Conservation (phyloP, 1,140 invertebrate species). For the Pantala flavescens region DNA sequence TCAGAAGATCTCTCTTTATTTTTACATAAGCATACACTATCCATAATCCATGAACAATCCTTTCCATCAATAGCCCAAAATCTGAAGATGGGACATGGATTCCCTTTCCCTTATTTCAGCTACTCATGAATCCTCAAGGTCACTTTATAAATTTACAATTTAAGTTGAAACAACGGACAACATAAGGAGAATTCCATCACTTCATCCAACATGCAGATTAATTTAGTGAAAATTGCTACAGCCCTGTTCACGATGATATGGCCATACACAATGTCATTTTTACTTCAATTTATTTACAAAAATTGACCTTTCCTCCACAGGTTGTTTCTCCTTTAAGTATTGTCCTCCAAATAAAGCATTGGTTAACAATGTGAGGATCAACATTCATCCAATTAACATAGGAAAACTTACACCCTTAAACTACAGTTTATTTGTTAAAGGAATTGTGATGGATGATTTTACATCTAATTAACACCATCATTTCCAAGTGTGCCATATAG, state of each 20-base stretch:
- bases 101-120: too few relatives aligned
- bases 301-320: neutral
- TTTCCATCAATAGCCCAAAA: too few relatives aligned
- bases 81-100: too few relatives aligned
- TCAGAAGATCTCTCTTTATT: too few relatives aligned
- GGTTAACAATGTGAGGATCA: conserved; percentile 1
- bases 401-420: conserved; percentile 5
- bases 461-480: neutral
- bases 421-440: neutral
- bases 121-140: too few relatives aligned
- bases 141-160: too few relatives aligned
- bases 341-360: neutral
- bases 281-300: neutral
- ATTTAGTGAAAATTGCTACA: neutral
- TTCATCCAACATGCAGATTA: too few relatives aligned
- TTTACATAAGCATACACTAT: too few relatives aligned
- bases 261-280: neutral
- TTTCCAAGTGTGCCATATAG: neutral
- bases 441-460: neutral
- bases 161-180: too few relatives aligned
- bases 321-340: neutral
- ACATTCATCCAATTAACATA: conserved; percentile 8
- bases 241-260: neutral
- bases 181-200: too few relatives aligned
- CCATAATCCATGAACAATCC: too few relatives aligned